Conservation (phyloP, 2,888 invertebrate genomes). For the Cataglyphis albicans region DNA sequence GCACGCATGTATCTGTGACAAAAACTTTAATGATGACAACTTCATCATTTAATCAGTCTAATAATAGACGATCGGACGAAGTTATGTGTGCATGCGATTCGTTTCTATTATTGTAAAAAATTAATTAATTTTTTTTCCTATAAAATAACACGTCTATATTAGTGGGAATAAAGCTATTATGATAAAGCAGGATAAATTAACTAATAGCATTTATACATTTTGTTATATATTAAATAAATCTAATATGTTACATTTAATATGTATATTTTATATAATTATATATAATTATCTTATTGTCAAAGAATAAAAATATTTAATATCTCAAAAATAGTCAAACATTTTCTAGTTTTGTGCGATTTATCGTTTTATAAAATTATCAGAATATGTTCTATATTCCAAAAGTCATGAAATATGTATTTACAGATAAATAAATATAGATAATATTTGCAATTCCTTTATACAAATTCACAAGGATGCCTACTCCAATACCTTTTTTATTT, state of each 20-base stretch:
- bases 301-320: not conserved
- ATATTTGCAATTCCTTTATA: not conserved
- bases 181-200: not conserved
- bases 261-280: not conserved
- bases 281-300: not conserved
- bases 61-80: not conserved
- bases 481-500: not conserved
- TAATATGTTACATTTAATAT: not conserved
- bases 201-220: not conserved
- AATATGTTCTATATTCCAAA: not conserved
- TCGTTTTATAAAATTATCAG: not conserved
- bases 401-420: slow-evolving; percentile 1
- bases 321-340: not conserved
- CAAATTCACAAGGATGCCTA: not conserved
- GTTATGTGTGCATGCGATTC: not conserved
- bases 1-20: not conserved
- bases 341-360: not conserved
- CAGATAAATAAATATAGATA: not conserved
- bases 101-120: not conserved
- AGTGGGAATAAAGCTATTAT: not conserved
- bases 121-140: not conserved
- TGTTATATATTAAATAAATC: not conserved
- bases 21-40: slow-evolving; percentile 22
- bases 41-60: not conserved
- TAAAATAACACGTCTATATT: not conserved